These are phyloP conservation scores for Serinus canaria DNA, from an alignment of 2,113 vertebrate species.

Conservation along the genomic window DNA sequence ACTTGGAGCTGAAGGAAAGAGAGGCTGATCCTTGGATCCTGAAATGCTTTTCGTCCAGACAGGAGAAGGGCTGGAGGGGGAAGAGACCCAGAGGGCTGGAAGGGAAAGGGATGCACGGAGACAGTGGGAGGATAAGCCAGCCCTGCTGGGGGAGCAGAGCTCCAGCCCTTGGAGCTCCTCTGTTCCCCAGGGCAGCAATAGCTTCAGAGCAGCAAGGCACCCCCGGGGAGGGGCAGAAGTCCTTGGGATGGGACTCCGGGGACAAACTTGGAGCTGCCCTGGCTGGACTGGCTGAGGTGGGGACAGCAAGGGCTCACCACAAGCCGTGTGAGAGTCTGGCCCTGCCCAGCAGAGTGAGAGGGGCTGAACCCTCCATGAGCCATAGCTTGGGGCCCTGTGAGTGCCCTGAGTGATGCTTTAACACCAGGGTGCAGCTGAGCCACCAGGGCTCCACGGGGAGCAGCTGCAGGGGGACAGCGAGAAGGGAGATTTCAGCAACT, in stretches of 20 bases:
- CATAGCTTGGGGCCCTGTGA: neutral
- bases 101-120: too few relatives aligned
- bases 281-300: neutral
- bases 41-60: neutral
- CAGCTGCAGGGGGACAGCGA: neutral
- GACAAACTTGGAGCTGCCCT: neutral
- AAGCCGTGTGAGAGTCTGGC: neutral
- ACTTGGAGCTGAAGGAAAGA: neutral
- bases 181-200: neutral
- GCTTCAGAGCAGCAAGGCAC: neutral
- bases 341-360: neutral
- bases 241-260: neutral
- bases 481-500: neutral
- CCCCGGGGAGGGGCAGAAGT: fast-evolving
- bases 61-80: neutral
- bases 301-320: neutral
- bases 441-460: neutral
- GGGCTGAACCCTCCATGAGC: neutral
- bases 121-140: neutral
- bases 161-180: neutral
- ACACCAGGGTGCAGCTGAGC: slow-evolving; percentile 6
- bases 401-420: neutral
- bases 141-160: too few relatives aligned
- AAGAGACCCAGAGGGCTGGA: neutral
- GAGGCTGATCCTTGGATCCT: neutral